Base-by-base conservation (phyloP, 2,888 invertebrate genomes). In the Alloscopus bannaensis region DNA sequence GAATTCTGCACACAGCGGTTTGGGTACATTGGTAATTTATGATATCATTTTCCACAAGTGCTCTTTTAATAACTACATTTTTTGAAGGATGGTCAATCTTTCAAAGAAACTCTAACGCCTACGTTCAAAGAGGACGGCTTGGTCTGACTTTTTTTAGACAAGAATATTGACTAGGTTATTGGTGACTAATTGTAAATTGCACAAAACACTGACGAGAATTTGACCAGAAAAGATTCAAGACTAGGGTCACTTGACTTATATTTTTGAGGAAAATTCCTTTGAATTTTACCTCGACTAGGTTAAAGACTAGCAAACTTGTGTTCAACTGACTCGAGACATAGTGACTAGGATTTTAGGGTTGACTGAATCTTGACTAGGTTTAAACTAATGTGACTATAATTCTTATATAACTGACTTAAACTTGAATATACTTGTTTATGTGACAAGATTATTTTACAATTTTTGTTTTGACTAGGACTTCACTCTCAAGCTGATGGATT, bases 391-490 rank as follows among this genome's bases (percentile, higher is more conserved):
- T 52, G 52, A 52, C 52, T n/a, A n/a, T n/a, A n/a, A n/a, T n/a
- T n/a, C n/a, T n/a, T n/a, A n/a, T n/a, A n/a, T n/a, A n/a, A n/a
- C n/a, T n/a, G n/a, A n/a, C n/a, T n/a, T n/a, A n/a, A n/a, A 18
- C 3, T n/a, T 45, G 13, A 57, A 59, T 16, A 59, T 57, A 20
- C 29, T 26, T 31, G 13, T 26, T 11, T 6, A 55, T 26, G 16
- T 69, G 57, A 69, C 69, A 59, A 69, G 59, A 68, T 36, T 52
- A 45, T 68, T 60, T 70, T 47, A 64, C 40, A 52, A 40, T 18
- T 4, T n/a, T n/a, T 40, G 60, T 60, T 60, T 72, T 72, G 72
- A 72, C 72, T 72, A 72, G 72, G 65, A 64, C 55, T 36, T 24
- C 31, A 72, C 72, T 72, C n/a, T n/a, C 72, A 40, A 72, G n/a